These are phyloP conservation scores for Drosophila seclusa DNA, from an alignment of 2,888 invertebrate genomes.

Conservation along the genomic window DNA sequence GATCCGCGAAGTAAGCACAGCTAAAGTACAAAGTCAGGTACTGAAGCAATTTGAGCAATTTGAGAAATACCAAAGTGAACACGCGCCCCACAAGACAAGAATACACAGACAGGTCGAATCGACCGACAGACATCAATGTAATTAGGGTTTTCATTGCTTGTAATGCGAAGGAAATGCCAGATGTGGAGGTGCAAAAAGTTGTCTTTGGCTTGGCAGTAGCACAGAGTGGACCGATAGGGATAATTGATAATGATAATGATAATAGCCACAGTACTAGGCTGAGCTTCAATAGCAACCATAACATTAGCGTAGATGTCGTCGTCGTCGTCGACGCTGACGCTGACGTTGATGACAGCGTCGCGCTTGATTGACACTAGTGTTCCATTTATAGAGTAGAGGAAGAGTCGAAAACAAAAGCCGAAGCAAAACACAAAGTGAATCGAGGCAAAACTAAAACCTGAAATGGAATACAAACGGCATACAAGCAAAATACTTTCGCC, in stretches of 20 bases:
- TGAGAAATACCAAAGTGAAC: conserved; percentile 10
- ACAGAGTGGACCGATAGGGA: conserved; percentile 19
- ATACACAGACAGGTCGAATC: not conserved
- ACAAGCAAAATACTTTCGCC: conserved; percentile 51
- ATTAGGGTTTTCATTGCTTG: conserved; percentile 28
- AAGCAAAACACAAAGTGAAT: conserved; percentile 9
- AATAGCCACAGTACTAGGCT: not conserved
- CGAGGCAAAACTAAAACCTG: conserved; percentile 12
- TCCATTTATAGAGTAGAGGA: conserved; percentile 23
- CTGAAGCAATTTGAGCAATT: conserved; percentile 1
- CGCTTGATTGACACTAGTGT: conserved; percentile 55
- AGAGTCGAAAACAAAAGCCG: conserved; percentile 43
- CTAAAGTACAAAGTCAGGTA: not conserved
- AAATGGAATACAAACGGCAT: conserved; percentile 21
- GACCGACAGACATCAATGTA: conserved; percentile 25
- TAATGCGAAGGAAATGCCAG: conserved; percentile 18
- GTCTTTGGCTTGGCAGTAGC: not conserved
- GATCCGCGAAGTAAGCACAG: not conserved
- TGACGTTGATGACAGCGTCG: conserved; percentile 38
- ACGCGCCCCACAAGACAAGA: conserved; percentile 16
- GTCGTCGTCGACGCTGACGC: conserved; percentile 8
- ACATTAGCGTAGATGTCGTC: conserved; percentile 2
- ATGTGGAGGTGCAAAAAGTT: not conserved
- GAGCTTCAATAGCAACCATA: not conserved
- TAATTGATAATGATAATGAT: conserved; percentile 49